A percentile compares a stretch with the other conserved stretches of the same genome.
Evolutionary conservation across 1,140 invertebrate genomes (phyloP).

Genomic region (Lepidurus arcticus): DNA sequence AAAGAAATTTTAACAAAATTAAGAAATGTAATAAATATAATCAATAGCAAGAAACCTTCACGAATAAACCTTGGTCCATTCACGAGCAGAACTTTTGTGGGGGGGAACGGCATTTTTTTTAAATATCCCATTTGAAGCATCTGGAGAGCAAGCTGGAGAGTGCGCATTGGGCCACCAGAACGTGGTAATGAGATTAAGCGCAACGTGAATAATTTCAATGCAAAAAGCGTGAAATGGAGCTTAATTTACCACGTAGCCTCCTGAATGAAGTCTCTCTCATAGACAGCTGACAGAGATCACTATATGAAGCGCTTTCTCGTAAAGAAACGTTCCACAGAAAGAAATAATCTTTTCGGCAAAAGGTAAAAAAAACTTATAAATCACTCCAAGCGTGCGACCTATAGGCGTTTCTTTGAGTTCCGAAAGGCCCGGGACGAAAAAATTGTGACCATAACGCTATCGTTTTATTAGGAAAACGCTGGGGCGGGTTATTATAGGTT

Average conservation of each 20-base stretch:
- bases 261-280: not conserved
- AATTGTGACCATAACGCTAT: not conserved
- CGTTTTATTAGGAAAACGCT: constrained; percentile 19
- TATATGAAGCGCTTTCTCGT: not conserved
- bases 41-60: not conserved
- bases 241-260: not conserved
- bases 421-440: constrained; percentile 2
- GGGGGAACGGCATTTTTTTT: not conserved
- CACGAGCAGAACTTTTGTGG: not conserved
- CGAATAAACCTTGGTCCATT: not conserved
- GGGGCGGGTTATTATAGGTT: not conserved
- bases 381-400: constrained; percentile 11
- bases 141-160: not conserved
- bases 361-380: not conserved
- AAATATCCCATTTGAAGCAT: not conserved
- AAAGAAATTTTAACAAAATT: not conserved
- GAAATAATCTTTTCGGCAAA: not conserved
- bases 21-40: not conserved
- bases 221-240: constrained; percentile 2
- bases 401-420: constrained; percentile 4
- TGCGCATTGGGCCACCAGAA: not conserved
- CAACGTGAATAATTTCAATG: not conserved
- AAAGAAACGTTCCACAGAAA: not conserved
- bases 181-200: not conserved
- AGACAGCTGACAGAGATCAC: not conserved